Conservation (phyloP, 2,797 vertebrate species). For the Melanotaenia trifasciata region DNA sequence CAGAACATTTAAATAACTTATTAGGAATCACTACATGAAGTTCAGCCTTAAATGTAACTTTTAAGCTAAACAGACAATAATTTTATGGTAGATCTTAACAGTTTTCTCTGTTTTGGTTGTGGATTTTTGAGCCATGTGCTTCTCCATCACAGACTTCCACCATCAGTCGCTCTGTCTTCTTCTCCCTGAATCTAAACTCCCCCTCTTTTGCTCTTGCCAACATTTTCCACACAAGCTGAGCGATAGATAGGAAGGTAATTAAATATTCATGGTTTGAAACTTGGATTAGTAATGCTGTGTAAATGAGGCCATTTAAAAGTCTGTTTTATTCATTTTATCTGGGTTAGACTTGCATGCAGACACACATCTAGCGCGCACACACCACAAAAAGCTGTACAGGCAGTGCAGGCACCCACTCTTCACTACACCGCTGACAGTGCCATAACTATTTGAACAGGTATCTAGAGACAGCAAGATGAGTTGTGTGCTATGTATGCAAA, state of each 20-base stretch:
- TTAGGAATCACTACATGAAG: conserved; percentile 20
- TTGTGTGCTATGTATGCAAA: conserved; percentile 79
- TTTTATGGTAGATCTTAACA: conserved; percentile 28
- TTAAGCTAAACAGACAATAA: conserved; percentile 14
- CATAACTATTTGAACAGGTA: conserved; percentile 75
- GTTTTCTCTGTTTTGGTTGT: conserved; percentile 33
- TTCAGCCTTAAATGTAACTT: conserved; percentile 30
- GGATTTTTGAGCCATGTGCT: conserved; percentile 31
- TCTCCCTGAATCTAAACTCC: conserved; percentile 24
- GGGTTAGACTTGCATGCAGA: conserved; percentile 76
- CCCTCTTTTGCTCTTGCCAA: conserved; percentile 36
- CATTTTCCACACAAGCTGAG: conserved; percentile 62
- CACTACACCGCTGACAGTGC: conserved; percentile 64
- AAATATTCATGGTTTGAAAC: conserved; percentile 85
- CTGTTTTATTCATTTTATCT: conserved; percentile 85
- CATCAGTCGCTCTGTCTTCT: conserved; percentile 47
- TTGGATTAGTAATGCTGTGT: conserved; percentile 79
- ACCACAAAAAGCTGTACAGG: conserved; percentile 31
- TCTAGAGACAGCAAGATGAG: conserved; percentile 72
- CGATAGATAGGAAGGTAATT: conserved; percentile 71
- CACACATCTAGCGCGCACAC: conserved; percentile 35
- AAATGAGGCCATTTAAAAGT: conserved; percentile 85
- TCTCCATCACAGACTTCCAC: conserved; percentile 48
- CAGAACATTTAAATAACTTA: conserved; percentile 28
- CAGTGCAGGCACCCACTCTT: conserved; percentile 36